These are phyloP conservation scores for Australoheros scitulus DNA, from an alignment of 2,113 vertebrate species.

Conservation along the genomic window DNA sequence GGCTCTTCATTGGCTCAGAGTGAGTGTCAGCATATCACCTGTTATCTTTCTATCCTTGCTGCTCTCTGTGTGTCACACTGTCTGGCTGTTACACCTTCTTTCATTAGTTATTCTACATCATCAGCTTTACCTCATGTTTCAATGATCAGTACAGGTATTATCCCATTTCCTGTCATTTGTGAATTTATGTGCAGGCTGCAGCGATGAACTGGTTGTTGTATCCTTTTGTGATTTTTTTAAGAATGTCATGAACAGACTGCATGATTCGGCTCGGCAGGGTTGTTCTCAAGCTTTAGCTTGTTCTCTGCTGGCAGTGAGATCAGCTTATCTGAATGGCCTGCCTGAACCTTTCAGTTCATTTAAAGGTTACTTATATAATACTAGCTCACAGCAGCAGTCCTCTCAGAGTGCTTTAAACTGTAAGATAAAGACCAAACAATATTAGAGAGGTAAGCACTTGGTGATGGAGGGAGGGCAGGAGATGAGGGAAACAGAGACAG, in stretches of 20 bases:
- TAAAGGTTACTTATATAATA: too few relatives aligned
- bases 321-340: too few relatives aligned
- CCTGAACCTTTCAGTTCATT: too few relatives aligned
- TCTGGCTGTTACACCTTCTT: too few relatives aligned
- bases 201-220: accelerated
- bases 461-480: too few relatives aligned
- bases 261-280: neutral
- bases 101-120: neutral
- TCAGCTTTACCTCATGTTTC: neutral
- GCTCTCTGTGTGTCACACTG: accelerated
- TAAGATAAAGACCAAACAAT: too few relatives aligned
- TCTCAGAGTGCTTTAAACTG: too few relatives aligned
- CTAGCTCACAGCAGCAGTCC: too few relatives aligned
- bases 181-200: accelerated
- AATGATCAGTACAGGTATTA: neutral
- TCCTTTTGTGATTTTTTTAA: neutral
- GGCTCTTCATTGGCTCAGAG: constrained; percentile 91
- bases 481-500: too few relatives aligned
- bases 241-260: neutral
- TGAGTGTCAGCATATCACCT: constrained; percentile 72
- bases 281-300: accelerated
- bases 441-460: too few relatives aligned
- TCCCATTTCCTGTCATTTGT: neutral
- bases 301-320: neutral
- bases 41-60: neutral